Evolutionary conservation across 2,113 vertebrate species (phyloP), one percentile per base, ranked within the genome.

Genomic region (Melospiza georgiana): DNA sequence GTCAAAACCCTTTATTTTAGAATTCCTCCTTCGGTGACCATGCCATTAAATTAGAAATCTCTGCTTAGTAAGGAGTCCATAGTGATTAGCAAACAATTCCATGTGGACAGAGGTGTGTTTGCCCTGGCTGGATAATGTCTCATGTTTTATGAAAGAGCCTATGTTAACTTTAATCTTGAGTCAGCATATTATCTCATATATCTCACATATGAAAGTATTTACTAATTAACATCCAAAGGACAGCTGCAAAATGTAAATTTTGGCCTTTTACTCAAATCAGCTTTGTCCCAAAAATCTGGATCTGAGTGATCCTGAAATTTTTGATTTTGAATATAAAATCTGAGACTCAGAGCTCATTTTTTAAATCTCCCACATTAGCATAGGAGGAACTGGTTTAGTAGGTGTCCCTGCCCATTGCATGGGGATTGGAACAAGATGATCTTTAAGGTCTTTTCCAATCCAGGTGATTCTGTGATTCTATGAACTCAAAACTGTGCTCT

Each of bases 21-120:
- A 13, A 67, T 65, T 83, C 19, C 15, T 85, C 44, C 11, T 10
- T 41, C 0, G 0, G 23, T 51, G 25, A 84, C 46, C 4, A 8
- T 48, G n/a, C 27, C 35, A 59, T n/a, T 69, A 46, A 77, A 23
- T 49, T 7, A 71, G 51, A 71, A 74, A 51, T 51, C n/a, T 51
- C n/a, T 43, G 8, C n/a, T 87, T 33, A 69, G 51, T 23, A 27
- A 72, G 33, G 46, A 81, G n/a, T 58, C 37, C 18, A 6, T 10
- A 67, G 46, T 39, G 35, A 39, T 48, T 65, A 55, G 35, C 44
- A 91, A 68, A 75, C 35, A 81, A 23, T 52, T 81, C 28, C 35
- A 44, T 15, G 62, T 65, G 65, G 61, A 24, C 48, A 75, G 49
- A 77, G 10, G 6, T 49, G 11, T 68, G 14, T 35, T 80, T 90